phyloP scores from a whole-genome alignment of 2,797 vertebrate species.

The Gila robusta region DNA sequence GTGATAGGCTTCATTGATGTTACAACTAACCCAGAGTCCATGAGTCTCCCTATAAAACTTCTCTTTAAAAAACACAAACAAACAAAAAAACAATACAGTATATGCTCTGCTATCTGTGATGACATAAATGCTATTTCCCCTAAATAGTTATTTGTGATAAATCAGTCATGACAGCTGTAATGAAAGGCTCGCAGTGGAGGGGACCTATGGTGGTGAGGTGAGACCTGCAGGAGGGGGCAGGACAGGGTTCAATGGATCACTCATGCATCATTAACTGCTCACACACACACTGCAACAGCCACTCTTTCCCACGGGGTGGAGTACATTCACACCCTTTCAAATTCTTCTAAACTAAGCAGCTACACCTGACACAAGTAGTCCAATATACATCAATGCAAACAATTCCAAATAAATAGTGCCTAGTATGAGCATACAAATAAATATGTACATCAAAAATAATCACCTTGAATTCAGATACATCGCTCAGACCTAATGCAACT shows the following conservation, averaged over 20 bases:
- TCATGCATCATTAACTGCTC: constrained; percentile 70
- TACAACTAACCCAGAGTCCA: no score
- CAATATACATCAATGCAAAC: not conserved
- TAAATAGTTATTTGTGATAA: not conserved
- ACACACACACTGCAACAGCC: constrained; percentile 22
- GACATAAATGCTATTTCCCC: not conserved
- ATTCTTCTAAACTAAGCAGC: not conserved
- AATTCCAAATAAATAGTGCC: not conserved
- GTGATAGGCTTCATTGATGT: no score
- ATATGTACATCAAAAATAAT: not conserved
- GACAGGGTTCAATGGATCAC: constrained; percentile 64
- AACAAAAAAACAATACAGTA: no score
- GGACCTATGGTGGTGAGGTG: not conserved
- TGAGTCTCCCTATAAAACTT: no score
- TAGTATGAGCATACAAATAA: not conserved
- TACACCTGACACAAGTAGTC: not conserved
- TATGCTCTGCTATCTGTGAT: not conserved
- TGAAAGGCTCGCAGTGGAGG: constrained; percentile 12
- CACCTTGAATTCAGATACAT: not conserved
- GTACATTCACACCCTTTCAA: constrained; percentile 46
- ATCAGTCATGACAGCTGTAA: not conserved
- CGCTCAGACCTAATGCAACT: not conserved
- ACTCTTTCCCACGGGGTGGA: constrained; percentile 38
- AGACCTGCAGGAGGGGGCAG: not conserved
- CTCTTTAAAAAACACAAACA: no score